Base-by-base conservation (phyloP, 2,797 vertebrate species). In the Leptatherina wallacei region DNA sequence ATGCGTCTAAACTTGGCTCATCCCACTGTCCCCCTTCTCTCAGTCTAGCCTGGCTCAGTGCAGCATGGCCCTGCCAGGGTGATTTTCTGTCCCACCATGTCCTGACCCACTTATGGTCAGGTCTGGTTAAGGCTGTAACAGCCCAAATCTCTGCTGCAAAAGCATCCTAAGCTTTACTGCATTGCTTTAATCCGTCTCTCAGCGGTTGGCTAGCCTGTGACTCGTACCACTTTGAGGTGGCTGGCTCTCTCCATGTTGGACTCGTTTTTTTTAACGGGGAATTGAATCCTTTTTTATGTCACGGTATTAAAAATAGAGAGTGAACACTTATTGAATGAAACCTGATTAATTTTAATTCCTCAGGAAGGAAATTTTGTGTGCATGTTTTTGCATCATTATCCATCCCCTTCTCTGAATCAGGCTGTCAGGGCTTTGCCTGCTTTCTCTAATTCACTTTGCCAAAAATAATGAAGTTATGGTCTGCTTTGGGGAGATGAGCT, bases 61-160 rank as follows among this genome's bases (percentile, higher is more conserved):
- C 58, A 49, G 49, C 52, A 22, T 27, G 4, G 56, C 67, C 20
- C 58, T 61, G 63, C 52, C 72, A 56, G 70, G 42, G 49, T 70
- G 61, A 69, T 7, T 60, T 86, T 64, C 77, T 65, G 77, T 82
- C 68, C 69, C 62, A 35, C 66, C 65, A 22, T 75, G 72, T 81
- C 62, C 85, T 92, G 90, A 91, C 90, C 91, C 87, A 90, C 71
- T 90, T 92, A 40, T 6, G 3, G 29, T 33, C 81, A 61, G 51
- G 62, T 87, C 65, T 76, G 61, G 60, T 81, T 80, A 24, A 86
- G 61, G 71, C 72, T 75, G 81, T 74, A 62, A 38, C 64, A 77
- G 71, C 71, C 71, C 72, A 81, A 10, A 81, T 87, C 75, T 78
- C 71, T 64, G 55, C 52, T 24, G 8, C 76, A 42, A 30, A 71